Evolutionary conservation across 2,113 vertebrate species (phyloP).

Genomic region (Grammomys dolichurus): DNA sequence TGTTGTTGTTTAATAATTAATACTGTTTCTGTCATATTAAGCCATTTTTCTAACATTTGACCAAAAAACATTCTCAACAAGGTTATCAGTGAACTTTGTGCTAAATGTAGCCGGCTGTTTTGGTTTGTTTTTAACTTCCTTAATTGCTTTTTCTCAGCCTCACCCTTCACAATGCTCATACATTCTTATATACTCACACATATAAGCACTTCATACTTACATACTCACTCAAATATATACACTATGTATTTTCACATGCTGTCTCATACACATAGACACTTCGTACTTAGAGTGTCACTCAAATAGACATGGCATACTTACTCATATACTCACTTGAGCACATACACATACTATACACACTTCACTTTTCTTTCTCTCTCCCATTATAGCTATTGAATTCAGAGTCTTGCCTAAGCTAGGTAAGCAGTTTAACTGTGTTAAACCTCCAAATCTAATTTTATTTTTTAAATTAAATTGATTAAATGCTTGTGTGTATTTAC

Average conservation of each 20-base stretch:
- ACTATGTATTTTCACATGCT: background rate
- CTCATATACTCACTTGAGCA: background rate
- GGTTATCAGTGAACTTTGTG: background rate
- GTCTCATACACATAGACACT: background rate
- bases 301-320: background rate
- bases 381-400: background rate
- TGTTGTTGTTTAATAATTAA: background rate
- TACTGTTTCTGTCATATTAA: slow-evolving; percentile 5
- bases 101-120: background rate
- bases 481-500: background rate
- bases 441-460: background rate
- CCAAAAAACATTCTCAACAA: slow-evolving; percentile 1
- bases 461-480: background rate
- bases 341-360: background rate
- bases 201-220: background rate
- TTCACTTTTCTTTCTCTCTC: background rate
- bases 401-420: background rate
- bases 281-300: too few relatives aligned
- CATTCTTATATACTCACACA: background rate
- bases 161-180: background rate
- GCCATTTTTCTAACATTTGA: background rate
- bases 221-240: background rate
- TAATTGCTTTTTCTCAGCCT: slow-evolving; percentile 1
- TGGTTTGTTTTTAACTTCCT: background rate
- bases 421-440: background rate